Evolutionary conservation across 2,797 vertebrate species (phyloP).

Genomic region (Acipenser ruthenus): DNA sequence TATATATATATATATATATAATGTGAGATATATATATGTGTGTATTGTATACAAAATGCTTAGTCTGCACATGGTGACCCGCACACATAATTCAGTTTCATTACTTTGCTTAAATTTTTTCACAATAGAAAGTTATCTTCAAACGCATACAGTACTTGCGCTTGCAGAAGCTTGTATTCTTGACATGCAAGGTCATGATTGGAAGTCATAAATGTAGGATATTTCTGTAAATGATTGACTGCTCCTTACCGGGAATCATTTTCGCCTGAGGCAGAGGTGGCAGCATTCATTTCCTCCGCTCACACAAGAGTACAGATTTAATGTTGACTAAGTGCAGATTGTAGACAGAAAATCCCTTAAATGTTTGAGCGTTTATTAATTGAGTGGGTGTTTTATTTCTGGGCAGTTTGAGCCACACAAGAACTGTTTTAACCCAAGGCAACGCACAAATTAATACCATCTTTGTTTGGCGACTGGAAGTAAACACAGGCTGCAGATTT

Average conservation of each 20-base stretch:
- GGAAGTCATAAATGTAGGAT: neutral
- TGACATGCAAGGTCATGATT: neutral
- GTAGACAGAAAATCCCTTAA: conserved; percentile 31
- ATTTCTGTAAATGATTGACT: neutral
- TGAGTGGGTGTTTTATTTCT: conserved; percentile 60
- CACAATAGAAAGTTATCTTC: neutral
- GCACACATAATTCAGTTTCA: too few relatives aligned
- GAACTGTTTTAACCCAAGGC: conserved; percentile 65
- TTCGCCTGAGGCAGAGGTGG: conserved; percentile 24
- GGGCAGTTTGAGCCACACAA: conserved; percentile 60
- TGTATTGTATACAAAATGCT: too few relatives aligned
- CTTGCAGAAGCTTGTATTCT: neutral
- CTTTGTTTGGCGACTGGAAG: conserved; percentile 50
- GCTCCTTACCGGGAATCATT: neutral
- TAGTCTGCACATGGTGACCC: too few relatives aligned
- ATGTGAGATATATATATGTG: too few relatives aligned
- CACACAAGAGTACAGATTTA: conserved; percentile 28
- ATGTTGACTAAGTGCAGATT: conserved; percentile 39
- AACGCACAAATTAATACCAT: conserved; percentile 47
- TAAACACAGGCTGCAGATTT: conserved; percentile 59
- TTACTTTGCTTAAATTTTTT: too few relatives aligned
- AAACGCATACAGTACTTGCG: conserved; percentile 40
- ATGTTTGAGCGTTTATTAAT: conserved; percentile 42
- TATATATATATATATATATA: too few relatives aligned
- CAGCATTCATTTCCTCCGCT: conserved; percentile 24